A percentile compares a stretch with the other conserved stretches of the same genome.
Conservation (phyloP, 2,113 vertebrate genomes). For the Ctenodactylus gundi region DNA sequence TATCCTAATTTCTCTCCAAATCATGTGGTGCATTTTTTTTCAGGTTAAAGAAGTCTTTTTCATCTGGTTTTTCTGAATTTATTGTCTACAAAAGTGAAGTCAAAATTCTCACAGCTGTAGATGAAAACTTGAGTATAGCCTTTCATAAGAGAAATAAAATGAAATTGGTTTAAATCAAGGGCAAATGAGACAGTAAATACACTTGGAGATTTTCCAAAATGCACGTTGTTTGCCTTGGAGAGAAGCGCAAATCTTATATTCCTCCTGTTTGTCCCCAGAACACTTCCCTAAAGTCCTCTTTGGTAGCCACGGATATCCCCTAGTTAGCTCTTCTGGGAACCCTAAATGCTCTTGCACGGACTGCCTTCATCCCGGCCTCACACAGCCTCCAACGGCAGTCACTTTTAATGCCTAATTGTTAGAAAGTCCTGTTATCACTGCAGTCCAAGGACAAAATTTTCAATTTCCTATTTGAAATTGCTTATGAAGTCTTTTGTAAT, state of each 20-base stretch:
- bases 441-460: constrained; percentile 6
- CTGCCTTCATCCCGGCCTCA: neutral
- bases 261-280: constrained; percentile 18
- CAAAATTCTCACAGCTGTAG: neutral
- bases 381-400: neutral
- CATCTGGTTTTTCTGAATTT: neutral
- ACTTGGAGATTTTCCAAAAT: neutral
- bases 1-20: neutral
- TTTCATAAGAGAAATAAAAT: neutral
- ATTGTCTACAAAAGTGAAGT: neutral
- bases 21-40: neutral
- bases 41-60: neutral
- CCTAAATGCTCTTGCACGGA: neutral
- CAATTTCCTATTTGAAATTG: neutral
- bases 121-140: neutral
- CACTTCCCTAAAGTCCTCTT: constrained; percentile 61
- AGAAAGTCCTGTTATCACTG: neutral
- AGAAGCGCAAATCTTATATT: neutral
- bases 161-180: neutral
- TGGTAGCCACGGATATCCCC: constrained; percentile 22
- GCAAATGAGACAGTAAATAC: neutral
- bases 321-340: too few relatives aligned
- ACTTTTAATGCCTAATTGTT: neutral
- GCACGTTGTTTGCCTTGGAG: neutral
- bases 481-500: neutral